Evolutionary conservation across 2,888 invertebrate genomes (phyloP), one percentile per base, ranked within the genome.

Genomic region (Melieria picta): DNA sequence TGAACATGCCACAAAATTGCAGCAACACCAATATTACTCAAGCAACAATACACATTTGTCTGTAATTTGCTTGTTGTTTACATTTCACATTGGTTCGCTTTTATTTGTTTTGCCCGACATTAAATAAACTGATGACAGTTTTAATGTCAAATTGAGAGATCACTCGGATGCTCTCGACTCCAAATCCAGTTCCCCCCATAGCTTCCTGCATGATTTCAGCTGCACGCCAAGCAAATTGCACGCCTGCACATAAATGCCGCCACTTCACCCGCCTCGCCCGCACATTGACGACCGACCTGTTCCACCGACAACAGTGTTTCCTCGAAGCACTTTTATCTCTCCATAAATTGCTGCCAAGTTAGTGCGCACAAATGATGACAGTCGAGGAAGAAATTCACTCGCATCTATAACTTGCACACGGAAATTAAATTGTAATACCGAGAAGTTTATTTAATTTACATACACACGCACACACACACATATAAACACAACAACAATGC

Each of bases 121-220:
- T 74, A 73, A 74, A 73, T 72, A 75, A 69, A 71, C 65, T 72
- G 73, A 71, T 69, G 73, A 75, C 76, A 76, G 71, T 73, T 75
- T 75, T 72, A 76, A 73, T 75, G 72, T 74, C 72, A 74, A 72
- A 74, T 73, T 75, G 71, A 73, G 71, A 74, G 64, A 74, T 73
- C 71, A 74, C 67, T 75, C 71, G 61, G 64, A 57, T 9, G 13
- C 63, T 16, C 7, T 43, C 13, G 5, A 9, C 7, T 11, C 43
- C 52, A n/a, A 42, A 5, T 7, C 1, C 11, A 52, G 16, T 42
- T 3, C 47, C 52, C 58, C 6, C n/a, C 55, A 13, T 50, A 55
- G 55, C 16, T 43, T 45, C 52, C n/a, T 52, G 4, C 1, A 13
- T 11, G 9, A n/a, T 52, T 52, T 6, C 52, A n/a, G 52, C 13